phyloP scores from a whole-genome alignment of 2,797 vertebrate genomes.

The Geotrypetes seraphini region DNA sequence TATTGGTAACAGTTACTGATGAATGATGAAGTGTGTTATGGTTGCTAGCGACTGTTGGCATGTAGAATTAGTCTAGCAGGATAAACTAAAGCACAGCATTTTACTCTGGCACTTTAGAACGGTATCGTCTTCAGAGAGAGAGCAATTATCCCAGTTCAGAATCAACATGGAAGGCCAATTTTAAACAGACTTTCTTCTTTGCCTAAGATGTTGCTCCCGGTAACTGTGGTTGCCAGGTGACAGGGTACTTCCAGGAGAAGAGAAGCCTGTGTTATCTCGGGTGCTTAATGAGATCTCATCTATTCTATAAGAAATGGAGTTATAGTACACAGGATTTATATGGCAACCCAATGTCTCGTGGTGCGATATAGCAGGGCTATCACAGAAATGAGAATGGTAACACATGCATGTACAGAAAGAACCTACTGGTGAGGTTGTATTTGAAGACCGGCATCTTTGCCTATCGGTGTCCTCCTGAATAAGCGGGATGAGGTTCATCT shows the following conservation, averaged over 20 bases:
- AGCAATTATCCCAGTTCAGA: too few species aligned
- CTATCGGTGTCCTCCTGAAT: constrained; percentile 51
- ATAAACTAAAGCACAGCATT: too few species aligned
- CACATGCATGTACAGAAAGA: constrained; percentile 77
- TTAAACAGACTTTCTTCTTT: constrained; percentile 79
- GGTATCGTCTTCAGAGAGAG: too few species aligned
- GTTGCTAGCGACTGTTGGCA: too few species aligned
- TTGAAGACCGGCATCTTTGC: constrained; percentile 37
- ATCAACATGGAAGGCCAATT: constrained; percentile 5
- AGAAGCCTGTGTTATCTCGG: constrained; percentile 68
- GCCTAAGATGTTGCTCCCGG: constrained; percentile 46
- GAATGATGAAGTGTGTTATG: too few species aligned
- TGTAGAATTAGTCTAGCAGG: too few species aligned
- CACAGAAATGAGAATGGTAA: constrained; percentile 60
- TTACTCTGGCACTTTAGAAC: too few species aligned
- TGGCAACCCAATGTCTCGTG: constrained; percentile 54
- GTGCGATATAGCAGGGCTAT: constrained; percentile 51
- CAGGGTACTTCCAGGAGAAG: constrained; percentile 67
- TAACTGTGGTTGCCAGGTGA: constrained; percentile 53
- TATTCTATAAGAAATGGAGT: constrained; percentile 71
- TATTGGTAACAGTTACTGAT: too few species aligned
- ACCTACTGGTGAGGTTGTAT: constrained; percentile 49
- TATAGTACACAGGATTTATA: constrained; percentile 67
- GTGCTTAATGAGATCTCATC: constrained; percentile 61
- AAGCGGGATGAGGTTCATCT: constrained; percentile 72